Conservation (phyloP, 2,797 vertebrate genomes). For the Chrysocyon brachyurus region DNA sequence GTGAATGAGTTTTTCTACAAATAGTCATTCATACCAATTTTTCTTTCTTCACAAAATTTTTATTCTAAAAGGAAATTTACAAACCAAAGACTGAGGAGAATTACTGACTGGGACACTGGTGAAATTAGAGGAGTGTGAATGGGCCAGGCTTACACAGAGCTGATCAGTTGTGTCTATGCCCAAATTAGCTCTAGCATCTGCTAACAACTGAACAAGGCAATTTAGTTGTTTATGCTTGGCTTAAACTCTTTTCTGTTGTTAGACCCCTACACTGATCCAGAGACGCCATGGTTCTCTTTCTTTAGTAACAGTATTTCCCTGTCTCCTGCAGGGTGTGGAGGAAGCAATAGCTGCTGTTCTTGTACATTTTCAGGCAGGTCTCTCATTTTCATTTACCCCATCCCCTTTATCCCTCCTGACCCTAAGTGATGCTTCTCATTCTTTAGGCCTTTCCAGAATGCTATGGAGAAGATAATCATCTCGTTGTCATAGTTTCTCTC, state of each 20-base stretch:
- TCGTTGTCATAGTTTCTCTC: not conserved
- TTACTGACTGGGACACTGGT: not conserved
- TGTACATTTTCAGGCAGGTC: not conserved
- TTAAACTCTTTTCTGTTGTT: not conserved
- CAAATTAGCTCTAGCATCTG: not conserved
- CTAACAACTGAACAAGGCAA: not conserved
- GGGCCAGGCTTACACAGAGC: not conserved
- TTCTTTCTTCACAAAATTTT: not conserved
- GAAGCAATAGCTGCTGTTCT: not conserved
- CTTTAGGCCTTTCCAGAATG: not conserved
- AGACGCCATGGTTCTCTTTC: not conserved
- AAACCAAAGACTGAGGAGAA: not conserved
- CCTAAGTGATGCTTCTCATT: not conserved
- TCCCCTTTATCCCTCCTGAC: not conserved
- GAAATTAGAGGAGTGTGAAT: not conserved
- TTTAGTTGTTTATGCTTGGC: not conserved
- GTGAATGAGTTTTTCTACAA: not conserved
- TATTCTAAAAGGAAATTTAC: conserved; percentile 1
- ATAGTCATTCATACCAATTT: not conserved
- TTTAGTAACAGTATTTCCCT: not conserved
- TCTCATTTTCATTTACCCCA: not conserved
- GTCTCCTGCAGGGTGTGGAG: not conserved
- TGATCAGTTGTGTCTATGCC: not conserved
- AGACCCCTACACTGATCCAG: not conserved
- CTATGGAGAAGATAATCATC: too few species aligned